Evolutionary conservation across 1,140 invertebrate genomes (phyloP), one percentile per base, ranked within the genome.

Genomic region (Macrotrachela quadricornifera): DNA sequence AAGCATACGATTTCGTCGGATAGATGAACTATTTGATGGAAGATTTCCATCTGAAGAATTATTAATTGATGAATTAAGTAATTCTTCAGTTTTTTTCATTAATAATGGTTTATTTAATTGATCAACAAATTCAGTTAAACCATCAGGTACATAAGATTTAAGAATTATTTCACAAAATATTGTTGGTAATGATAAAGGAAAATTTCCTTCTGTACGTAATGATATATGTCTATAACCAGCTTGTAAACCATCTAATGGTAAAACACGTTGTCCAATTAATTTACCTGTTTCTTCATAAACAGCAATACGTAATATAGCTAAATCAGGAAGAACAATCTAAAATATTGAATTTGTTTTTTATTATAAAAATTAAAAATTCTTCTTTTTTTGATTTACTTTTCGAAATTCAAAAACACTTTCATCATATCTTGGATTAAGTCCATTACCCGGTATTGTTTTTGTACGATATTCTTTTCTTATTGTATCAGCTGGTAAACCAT

Each of bases 131-230:
- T 91, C 88, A 77, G 88, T 86, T 66, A 96, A 83, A 52, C 92
- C 92, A 74, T 97, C 92, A 49, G 94, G 94, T 55, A 97, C 90
- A 73, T 99, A 99, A 59, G 97, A 99, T 74, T 97, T 97, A 43
- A 97, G 78, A 70, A 95, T 88, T 62, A 99, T 92, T 67, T 94
- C 86, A 69, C 91, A 95, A 72, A 99, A 99, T 50, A 97, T 72
- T 80, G 95, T 97, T 41, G 92, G 88, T 58, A 99, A 72, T 1
- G 90, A 92, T 80, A 96, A 87, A 37, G 92, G 88, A 68, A 97
- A 96, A 70, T 97, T 97, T 40, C 90, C 88, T 70, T 99, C 94
- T 1, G 92, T 97, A 51, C 94, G 70, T 0, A 99, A 73, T 1
- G 91, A 90, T 57, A 99, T 95, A 66, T 99, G 92, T 0, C 94